Conservation (phyloP, 2,113 vertebrate species). For the Eonycteris spelaea region DNA sequence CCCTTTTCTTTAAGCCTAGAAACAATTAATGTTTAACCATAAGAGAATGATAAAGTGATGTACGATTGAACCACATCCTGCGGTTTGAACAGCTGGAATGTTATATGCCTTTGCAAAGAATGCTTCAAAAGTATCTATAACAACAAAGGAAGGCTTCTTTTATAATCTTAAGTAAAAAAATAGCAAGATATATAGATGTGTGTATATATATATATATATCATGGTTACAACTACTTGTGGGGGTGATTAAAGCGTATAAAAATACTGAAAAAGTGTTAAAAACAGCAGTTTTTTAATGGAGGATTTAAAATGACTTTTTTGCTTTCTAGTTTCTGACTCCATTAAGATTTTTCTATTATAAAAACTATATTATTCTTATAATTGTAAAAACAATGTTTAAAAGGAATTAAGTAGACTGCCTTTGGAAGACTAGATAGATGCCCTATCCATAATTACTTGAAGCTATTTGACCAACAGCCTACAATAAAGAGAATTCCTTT, state of each 20-base stretch:
- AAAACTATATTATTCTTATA: background rate
- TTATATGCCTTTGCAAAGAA: background rate
- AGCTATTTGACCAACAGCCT: background rate
- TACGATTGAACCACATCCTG: background rate
- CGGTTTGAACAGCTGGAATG: background rate
- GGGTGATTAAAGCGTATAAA: background rate
- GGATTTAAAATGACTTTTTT: background rate
- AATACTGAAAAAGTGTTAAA: background rate
- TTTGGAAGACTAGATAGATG: background rate
- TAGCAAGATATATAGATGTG: background rate
- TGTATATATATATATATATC: background rate
- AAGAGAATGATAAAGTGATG: background rate
- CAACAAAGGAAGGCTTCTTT: background rate
- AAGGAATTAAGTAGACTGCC: background rate
- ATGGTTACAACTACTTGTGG: background rate
- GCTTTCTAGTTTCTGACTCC: background rate
- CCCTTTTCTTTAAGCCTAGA: background rate
- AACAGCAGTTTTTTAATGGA: background rate
- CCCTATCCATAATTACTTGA: background rate
- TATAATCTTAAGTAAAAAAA: background rate
- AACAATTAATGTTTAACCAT: background rate
- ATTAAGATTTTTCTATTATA: background rate
- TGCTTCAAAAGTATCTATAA: background rate
- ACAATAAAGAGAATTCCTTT: background rate
- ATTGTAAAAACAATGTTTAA: background rate